Conservation (phyloP, 2,113 vertebrate genomes). For the Notothenia coriiceps region DNA sequence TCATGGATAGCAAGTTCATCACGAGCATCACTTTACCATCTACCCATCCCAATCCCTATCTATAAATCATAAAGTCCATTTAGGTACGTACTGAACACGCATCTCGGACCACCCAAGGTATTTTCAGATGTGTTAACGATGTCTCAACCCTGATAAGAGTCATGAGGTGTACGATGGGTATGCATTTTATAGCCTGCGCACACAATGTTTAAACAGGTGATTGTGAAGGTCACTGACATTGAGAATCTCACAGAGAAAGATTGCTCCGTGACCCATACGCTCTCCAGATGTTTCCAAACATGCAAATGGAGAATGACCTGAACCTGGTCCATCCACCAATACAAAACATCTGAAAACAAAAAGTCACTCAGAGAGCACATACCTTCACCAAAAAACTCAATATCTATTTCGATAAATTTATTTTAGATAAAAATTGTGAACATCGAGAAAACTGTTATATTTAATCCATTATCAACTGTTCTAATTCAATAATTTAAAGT, state of each 20-base stretch:
- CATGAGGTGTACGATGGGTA: conserved; percentile 13
- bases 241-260: conserved; percentile 30
- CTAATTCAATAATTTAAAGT: background rate
- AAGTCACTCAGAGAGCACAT: background rate
- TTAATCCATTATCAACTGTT: background rate
- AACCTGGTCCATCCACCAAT: conserved; percentile 5
- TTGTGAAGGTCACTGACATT: conserved; percentile 43
- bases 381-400: background rate
- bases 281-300: conserved; percentile 76
- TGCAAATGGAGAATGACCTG: conserved; percentile 35
- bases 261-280: conserved; percentile 52
- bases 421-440: background rate
- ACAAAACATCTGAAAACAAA: background rate
- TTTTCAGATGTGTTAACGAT: conserved; percentile 7
- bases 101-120: background rate
- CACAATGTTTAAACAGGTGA: conserved; percentile 54
- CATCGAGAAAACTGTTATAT: background rate
- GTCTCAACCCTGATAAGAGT: conserved; percentile 25
- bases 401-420: background rate
- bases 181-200: conserved; percentile 38
- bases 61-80: background rate
- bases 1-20: background rate
- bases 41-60: background rate
- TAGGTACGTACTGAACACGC: background rate
- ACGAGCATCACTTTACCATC: background rate